phyloP scores from a whole-genome alignment of 2,797 vertebrate genomes.

The Myiotriccus ornatus region DNA sequence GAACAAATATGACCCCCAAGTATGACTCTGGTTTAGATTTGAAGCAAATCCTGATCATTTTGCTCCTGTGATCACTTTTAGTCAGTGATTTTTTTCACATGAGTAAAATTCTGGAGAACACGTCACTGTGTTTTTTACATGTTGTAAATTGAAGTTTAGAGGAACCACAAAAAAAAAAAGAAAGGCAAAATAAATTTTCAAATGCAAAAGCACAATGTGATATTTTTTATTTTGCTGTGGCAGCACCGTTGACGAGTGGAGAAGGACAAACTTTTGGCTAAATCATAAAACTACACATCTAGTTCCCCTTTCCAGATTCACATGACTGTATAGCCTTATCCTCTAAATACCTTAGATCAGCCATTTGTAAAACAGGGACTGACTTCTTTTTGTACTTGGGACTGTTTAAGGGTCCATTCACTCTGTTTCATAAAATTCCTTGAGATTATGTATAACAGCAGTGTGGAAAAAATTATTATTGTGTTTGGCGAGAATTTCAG shows the following conservation, averaged over 20 bases:
- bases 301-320: not conserved
- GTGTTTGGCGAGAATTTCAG: not conserved
- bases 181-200: not conserved
- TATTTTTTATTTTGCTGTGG: not conserved
- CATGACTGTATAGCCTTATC: not conserved
- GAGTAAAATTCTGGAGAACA: not conserved
- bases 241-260: not conserved
- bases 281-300: not conserved
- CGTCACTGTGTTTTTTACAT: not conserved
- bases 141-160: not conserved
- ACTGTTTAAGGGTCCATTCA: not conserved
- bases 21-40: not conserved
- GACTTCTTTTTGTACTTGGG: not conserved
- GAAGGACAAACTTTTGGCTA: not conserved
- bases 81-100: not conserved
- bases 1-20: not conserved
- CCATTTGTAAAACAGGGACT: not conserved
- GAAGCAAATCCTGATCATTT: not conserved
- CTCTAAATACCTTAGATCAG: not conserved
- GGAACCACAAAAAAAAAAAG: not conserved
- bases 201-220: not conserved
- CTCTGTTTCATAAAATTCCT: not conserved
- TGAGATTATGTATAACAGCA: not conserved
- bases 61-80: not conserved
- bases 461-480: not conserved